Evolutionary conservation across 2,888 invertebrate genomes (phyloP), one percentile per base, ranked within the genome.

Genomic region (Glaucopsyche alexis): DNA sequence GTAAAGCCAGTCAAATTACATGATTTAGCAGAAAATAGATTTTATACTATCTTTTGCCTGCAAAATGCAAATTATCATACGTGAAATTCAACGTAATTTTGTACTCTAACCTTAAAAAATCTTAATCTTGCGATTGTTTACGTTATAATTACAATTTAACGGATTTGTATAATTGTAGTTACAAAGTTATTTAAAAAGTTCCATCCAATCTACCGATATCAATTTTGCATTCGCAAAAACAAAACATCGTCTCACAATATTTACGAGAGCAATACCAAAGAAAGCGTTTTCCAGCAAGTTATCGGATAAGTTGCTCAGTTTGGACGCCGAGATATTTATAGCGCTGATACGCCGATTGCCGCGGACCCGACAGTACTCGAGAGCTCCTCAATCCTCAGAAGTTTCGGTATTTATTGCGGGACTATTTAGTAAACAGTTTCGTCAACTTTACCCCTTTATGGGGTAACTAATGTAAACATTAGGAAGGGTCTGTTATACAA

Each of bases 401-500:
- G 19, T 49, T 69, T 29, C 14, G 9, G 69, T 69, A 69, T 69
- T 69, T 69, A 69, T 29, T 7, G 69, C 29, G 14, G 0, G 42
- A 29, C 69, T 69, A 29, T 67, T 67, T 69, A 49, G 69, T 69
- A 49, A 69, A 69, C 19, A 69, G 38, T 60, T 60, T 14, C 2
- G 29, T 29, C 14, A 60, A 60, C 60, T 60, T 38, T 9, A 60
- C 60, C 60, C 60, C 60, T 11, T 38, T 60, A 60, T 11, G 60
- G 29, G 29, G 29, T 29, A 29, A 29, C 29, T 29, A 29, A 29
- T 38, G 29, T 38, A 60, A 13, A 60, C 38, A 60, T 60, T 14
- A 2, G 13, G 29, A 60, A 29, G 3, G 29, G 29, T 29, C 29
- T 29, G 29, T 29, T 29, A 29, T 4, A 29, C 4, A 29, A 2